phyloP scores from a whole-genome alignment of 2,797 vertebrate genomes.

The Taeniopygia guttata region DNA sequence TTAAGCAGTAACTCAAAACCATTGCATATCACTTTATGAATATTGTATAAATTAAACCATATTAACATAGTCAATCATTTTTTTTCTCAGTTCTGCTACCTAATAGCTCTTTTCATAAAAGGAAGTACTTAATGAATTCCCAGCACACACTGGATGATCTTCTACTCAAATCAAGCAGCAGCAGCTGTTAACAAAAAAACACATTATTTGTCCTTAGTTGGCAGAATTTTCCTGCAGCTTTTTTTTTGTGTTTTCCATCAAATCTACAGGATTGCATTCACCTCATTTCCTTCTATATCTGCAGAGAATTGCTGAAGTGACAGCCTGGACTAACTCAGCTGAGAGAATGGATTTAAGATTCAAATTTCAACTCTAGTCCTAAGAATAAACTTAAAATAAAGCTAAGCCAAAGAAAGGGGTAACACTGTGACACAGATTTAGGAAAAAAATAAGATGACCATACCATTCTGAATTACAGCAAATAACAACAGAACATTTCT shows the following conservation, averaged over 20 bases:
- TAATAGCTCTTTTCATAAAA: neutral
- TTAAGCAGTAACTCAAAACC: neutral
- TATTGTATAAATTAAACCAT: neutral
- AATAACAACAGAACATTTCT: neutral
- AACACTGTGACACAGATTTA: neutral
- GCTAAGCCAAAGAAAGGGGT: neutral
- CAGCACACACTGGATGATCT: neutral
- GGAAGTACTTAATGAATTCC: neutral
- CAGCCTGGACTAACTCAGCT: neutral
- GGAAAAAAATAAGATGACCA: neutral
- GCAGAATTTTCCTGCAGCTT: conserved; percentile 6
- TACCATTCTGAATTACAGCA: neutral
- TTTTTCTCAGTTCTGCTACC: neutral
- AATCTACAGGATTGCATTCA: neutral
- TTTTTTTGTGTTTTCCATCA: conserved; percentile 1
- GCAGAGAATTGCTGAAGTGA: neutral
- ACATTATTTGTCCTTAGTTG: neutral
- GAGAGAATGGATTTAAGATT: conserved; percentile 10
- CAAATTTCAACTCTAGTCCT: neutral
- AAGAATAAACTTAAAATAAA: neutral
- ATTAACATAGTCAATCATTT: neutral
- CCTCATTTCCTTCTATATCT: neutral
- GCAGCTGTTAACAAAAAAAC: conserved; percentile 18
- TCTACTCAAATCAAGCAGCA: conserved; percentile 6
- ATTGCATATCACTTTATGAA: accelerated